Evolutionary conservation across 92 coral and sea anemone genomes (phyloP), one percentile per base, ranked within the genome.

Genomic region (Phenganax marumi): DNA sequence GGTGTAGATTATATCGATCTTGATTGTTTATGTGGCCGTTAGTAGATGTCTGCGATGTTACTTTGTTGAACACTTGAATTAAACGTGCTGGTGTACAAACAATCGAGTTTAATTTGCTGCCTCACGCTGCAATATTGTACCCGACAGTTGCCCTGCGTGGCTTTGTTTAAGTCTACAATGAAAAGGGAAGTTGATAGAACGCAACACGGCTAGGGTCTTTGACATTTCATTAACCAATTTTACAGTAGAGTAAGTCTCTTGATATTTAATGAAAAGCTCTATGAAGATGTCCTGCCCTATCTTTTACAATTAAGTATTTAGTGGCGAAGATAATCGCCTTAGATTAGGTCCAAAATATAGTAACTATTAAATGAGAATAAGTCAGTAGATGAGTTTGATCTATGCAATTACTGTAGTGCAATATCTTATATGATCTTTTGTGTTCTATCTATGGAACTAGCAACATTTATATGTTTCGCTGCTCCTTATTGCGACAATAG

Each of bases 161-260:
- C 79, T 74, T 72, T 74, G 58, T 74, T 24, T 52, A 24, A 74
- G 53, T n/a, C 21, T 12, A 74, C 79, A 74, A 74, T 51, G 58
- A 52, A 12, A 52, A 52, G n/a, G 79, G 79, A 74, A 74, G 79
- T 52, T 52, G 22, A 74, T n/a, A 74, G 79, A 24, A 50, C 49
- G 21, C 79, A 52, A 54, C 60, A 1, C 79, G 10, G 79, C 53
- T 19, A 50, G 79, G 79, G 79, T 74, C 21, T 74, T 63, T 18
- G 18, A 53, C 51, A 39, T 74, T 54, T 24, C 23, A 19, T 74
- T 51, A 74, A 74, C 79, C 79, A 74, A 74, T 74, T 74, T 74
- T 74, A 51, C 62, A 74, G 61, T 74, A 51, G 79, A 74, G 39
- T 74, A 47, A 22, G 22, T 74, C 65, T 26, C 62, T 74, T 74